phyloP scores from a whole-genome alignment of 2,113 vertebrate genomes.

The Salvelinus fontinalis region DNA sequence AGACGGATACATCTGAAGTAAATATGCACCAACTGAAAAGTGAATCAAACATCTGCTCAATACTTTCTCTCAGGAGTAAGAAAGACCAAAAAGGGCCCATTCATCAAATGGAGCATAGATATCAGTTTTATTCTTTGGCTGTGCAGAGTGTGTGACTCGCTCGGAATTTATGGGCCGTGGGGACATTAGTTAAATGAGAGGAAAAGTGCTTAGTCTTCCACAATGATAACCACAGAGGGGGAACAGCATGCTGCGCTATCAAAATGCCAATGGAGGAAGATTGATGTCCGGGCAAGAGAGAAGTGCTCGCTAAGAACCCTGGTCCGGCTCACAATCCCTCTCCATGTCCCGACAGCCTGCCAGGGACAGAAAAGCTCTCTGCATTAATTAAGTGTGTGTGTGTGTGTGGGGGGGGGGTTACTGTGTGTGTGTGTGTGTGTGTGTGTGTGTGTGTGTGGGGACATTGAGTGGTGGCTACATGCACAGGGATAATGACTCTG shows the following conservation, averaged over 20 bases:
- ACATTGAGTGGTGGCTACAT: conserved; percentile 11
- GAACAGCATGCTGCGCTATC: conserved; percentile 42
- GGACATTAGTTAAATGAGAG: conserved; percentile 56
- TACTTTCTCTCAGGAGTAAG: background rate
- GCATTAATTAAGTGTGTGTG: conserved; percentile 58
- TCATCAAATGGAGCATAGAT: background rate
- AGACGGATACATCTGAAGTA: background rate
- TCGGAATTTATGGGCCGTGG: conserved; percentile 31
- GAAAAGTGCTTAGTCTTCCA: conserved; percentile 48
- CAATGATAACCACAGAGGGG: conserved; percentile 26
- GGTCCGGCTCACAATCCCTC: conserved; percentile 37
- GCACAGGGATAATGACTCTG: conserved; percentile 46
- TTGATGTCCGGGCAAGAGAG: conserved; percentile 46
- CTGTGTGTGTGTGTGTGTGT: background rate
- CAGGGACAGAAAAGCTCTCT: conserved; percentile 31
- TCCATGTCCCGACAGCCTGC: conserved; percentile 28
- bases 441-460: background rate
- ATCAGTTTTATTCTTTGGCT: background rate
- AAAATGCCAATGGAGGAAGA: conserved; percentile 63
- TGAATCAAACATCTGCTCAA: background rate
- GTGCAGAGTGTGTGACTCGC: background rate
- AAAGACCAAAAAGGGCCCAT: background rate
- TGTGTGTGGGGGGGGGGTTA: too few species aligned
- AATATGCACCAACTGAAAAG: background rate
- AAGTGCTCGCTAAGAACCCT: conserved; percentile 52